Evolutionary conservation across 64 coral and sea anemone species (phyloP), one percentile per base, ranked within the genome.

Genomic region (Hydrozoanthus tunicans): DNA sequence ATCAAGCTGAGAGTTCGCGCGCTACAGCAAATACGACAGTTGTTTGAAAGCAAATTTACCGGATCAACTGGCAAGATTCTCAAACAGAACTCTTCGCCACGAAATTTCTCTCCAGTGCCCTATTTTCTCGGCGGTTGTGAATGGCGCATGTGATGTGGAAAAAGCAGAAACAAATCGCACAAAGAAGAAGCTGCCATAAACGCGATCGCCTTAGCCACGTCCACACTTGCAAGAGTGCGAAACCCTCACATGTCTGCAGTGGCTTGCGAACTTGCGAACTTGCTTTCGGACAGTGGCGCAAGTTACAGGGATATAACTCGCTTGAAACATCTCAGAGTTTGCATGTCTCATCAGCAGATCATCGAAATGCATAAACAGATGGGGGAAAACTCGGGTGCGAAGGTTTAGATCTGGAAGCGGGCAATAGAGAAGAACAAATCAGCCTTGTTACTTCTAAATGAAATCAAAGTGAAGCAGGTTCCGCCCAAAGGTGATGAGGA

Each of bases 1-100:
- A 60, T 83, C 51, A 13, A 32, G 12, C 32, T 6, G n/a, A 11
- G 62, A 83, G 64, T 64, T 83, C 9, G 32, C 62, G 27, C 58
- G 64, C 5, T 83, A 83, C 61, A 83, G 81, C 56, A 65, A 83
- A 27, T 83, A 67, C 15, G 89, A 90, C 26, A 79, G 89, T 78
- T 72, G 43, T 80, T 61, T 90, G 11, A 79, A 90, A 62, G 5
- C 52, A 14, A 78, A 12, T n/a, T 2, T 20, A 62, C 89, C 75
- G 11, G 25, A 73, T 79, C 74, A 90, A 58, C 69, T 90, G 52
- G 32, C 89, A 58, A 58, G 73, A 10, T 90, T 79, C 63, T 79
- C 73, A 59, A 90, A 88, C 66, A 88, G 15, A 17, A 62, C 13
- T 12, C 32, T 78, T 5, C 78, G 89, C 15, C 24, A 90, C 4